phyloP scores from a whole-genome alignment of 2,888 invertebrate species.

The Oasisia sp. region DNA sequence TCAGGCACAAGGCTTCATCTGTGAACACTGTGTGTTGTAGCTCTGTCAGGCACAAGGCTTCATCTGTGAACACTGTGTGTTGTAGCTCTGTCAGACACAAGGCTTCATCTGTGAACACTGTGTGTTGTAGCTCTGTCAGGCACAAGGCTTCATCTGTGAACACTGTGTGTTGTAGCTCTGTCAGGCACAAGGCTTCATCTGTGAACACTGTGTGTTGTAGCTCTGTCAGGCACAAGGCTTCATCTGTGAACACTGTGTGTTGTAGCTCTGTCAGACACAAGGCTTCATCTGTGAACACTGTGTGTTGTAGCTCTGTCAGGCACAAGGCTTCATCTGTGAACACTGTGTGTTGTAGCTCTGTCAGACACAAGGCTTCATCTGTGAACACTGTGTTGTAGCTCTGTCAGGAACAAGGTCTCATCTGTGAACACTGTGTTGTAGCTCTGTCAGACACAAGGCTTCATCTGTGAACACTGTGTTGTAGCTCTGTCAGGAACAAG shows the following conservation, averaged over 20 bases:
- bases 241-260: constrained; percentile 64
- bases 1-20: constrained; percentile 63
- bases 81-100: constrained; percentile 59
- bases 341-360: too few relatives aligned
- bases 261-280: constrained; percentile 59
- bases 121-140: too few relatives aligned
- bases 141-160: constrained; percentile 65
- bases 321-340: constrained; percentile 65
- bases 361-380: constrained; percentile 63
- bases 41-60: constrained; percentile 64
- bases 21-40: constrained; percentile 64
- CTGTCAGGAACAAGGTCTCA: constrained; percentile 63
- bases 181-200: constrained; percentile 63
- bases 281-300: constrained; percentile 66
- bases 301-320: too few relatives aligned
- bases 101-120: constrained; percentile 66
- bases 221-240: constrained; percentile 64
- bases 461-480: constrained; percentile 64
- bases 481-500: constrained; percentile 61
- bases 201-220: constrained; percentile 64
- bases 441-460: constrained; percentile 63
- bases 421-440: constrained; percentile 64
- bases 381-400: constrained; percentile 64
- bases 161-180: too few relatives aligned
- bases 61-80: constrained; percentile 64